A percentile compares a stretch with the other conserved stretches of the same genome.
phyloP scores from a whole-genome alignment of 2,113 vertebrate genomes.

The Castor canadensis region DNA sequence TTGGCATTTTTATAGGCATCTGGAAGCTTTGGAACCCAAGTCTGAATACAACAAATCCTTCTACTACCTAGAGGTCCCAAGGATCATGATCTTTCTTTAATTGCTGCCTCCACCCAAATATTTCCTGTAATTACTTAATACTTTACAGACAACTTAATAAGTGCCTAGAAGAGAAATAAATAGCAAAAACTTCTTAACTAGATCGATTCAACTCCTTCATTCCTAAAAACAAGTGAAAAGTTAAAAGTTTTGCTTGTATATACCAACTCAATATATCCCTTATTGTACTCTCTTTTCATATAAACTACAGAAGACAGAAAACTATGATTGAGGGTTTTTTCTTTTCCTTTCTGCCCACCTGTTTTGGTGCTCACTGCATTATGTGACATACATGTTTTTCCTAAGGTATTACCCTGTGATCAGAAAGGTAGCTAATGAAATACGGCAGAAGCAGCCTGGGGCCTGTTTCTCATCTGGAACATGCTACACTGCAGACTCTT shows the following conservation, averaged over 20 bases:
- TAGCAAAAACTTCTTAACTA: background rate
- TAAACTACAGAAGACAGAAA: background rate
- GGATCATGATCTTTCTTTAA: background rate
- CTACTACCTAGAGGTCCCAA: accelerated
- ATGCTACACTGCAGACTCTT: constrained; percentile 47
- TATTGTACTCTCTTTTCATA: background rate
- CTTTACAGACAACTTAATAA: background rate
- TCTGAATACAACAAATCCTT: background rate
- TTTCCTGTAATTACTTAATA: background rate
- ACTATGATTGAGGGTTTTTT: background rate
- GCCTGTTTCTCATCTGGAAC: constrained; percentile 71
- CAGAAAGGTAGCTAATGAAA: constrained; percentile 71
- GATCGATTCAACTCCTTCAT: background rate
- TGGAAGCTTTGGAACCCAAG: background rate
- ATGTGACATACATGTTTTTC: constrained; percentile 39
- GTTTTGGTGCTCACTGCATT: background rate
- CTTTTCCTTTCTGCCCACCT: constrained; percentile 44
- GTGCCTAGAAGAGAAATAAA: background rate
- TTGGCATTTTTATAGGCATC: background rate
- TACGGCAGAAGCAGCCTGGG: constrained; percentile 37
- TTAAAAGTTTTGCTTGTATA: background rate
- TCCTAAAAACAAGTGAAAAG: background rate
- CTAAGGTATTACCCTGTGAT: constrained; percentile 60
- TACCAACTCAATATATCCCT: background rate
- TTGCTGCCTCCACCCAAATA: background rate